Percentiles rank a stretch among this genome's conserved stretches.
phyloP scores from a whole-genome alignment of 2,113 vertebrate genomes.

The Phrynosoma platyrhinos region DNA sequence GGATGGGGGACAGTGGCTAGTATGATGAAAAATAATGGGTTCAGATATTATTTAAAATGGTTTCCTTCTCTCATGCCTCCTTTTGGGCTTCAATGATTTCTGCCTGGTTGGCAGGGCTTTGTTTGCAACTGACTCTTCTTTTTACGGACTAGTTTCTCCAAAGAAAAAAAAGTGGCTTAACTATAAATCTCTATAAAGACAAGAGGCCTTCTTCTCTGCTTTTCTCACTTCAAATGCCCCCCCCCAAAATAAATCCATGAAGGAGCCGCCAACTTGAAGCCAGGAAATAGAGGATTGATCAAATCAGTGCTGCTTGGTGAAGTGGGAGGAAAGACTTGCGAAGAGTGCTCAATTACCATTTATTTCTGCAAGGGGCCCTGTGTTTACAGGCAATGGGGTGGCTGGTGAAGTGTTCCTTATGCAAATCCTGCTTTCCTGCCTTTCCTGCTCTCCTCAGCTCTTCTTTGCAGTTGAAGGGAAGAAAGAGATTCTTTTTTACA shows the following conservation, averaged over 20 bases:
- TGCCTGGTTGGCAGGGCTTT: background rate
- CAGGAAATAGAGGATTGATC: slow-evolving; percentile 57
- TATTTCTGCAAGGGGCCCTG: slow-evolving; percentile 58
- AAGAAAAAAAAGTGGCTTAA: background rate
- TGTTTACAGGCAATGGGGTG: slow-evolving; percentile 63
- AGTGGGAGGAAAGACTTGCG: slow-evolving; percentile 67
- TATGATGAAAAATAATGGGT: background rate
- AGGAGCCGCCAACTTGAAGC: background rate
- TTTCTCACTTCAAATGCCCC: background rate
- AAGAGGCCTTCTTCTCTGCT: background rate
- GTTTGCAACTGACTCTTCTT: rapidly evolving
- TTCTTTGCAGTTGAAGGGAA: slow-evolving; percentile 56
- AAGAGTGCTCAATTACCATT: slow-evolving; percentile 75
- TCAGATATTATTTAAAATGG: background rate
- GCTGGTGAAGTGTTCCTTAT: slow-evolving; percentile 70
- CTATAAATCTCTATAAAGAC: slow-evolving; percentile 17
- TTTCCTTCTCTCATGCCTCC: background rate
- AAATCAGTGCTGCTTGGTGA: slow-evolving; percentile 60
- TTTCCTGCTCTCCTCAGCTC: slow-evolving; percentile 65
- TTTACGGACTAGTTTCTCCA: background rate
- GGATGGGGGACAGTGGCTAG: slow-evolving; percentile 1
- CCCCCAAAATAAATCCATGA: background rate
- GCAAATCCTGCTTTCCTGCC: slow-evolving; percentile 55
- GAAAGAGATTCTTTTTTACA: slow-evolving; percentile 64
- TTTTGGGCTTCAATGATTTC: background rate